These are phyloP conservation scores for Diadumene lineata DNA, from an alignment of 92 coral and sea anemone genomes.

Conservation along the genomic window DNA sequence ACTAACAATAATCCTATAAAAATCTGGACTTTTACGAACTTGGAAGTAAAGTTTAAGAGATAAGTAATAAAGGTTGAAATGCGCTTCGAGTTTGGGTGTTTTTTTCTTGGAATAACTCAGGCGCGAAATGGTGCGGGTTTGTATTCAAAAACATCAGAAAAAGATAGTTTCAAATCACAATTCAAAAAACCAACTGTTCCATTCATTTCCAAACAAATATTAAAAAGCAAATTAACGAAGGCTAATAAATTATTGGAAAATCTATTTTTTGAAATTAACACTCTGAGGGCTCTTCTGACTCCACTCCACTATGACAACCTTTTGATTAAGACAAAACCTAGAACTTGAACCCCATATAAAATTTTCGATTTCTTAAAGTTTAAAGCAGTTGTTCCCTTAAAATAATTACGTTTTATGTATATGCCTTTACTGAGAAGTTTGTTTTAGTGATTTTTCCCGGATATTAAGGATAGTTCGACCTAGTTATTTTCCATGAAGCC, in stretches of 20 bases:
- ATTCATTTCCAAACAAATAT: background rate
- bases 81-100: slow-evolving; percentile 18
- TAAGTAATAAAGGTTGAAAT: slow-evolving; percentile 9
- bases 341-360: too few species aligned
- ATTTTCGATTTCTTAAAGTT: too few species aligned
- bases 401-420: background rate
- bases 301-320: too few species aligned
- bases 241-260: too few species aligned
- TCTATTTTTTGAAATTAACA: too few species aligned
- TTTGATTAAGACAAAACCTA: too few species aligned
- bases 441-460: background rate
- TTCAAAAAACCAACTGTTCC: background rate
- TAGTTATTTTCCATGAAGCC: background rate
- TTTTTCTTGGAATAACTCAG: background rate
- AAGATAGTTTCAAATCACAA: slow-evolving; percentile 11
- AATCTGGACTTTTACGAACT: background rate
- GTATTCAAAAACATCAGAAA: background rate
- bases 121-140: slow-evolving; percentile 21
- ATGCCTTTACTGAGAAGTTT: background rate
- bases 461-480: background rate
- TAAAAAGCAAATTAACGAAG: background rate
- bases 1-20: background rate
- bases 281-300: too few species aligned
- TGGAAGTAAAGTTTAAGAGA: background rate
- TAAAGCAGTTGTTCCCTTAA: too few species aligned